These are phyloP conservation scores for Euclidia mi DNA, from an alignment of 2,888 invertebrate genomes.

Conservation along the genomic window DNA sequence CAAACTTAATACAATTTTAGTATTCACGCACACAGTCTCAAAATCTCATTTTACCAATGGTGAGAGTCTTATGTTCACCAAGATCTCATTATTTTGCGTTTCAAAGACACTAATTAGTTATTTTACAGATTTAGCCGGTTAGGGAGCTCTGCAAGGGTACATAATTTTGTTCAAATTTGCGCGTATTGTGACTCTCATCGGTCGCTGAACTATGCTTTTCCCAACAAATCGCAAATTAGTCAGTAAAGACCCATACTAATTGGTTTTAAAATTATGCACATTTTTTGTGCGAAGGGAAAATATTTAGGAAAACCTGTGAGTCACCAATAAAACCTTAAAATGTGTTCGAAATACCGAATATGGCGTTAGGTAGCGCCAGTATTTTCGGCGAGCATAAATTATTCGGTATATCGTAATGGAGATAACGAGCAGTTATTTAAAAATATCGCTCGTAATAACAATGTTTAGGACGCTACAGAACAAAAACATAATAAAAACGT, in stretches of 20 bases:
- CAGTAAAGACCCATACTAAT: not conserved
- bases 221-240: slow-evolving; percentile 1
- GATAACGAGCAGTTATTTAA: not conserved
- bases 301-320: slow-evolving; percentile 10
- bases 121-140: too few relatives aligned
- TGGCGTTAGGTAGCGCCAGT: not conserved
- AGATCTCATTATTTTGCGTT: too few relatives aligned
- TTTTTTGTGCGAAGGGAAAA: slow-evolving; percentile 5
- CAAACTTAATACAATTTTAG: too few relatives aligned
- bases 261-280: not conserved
- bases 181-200: too few relatives aligned
- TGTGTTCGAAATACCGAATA: slow-evolving; percentile 11
- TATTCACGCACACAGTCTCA: too few relatives aligned
- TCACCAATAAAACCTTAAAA: slow-evolving; percentile 12
- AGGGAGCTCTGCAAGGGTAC: too few relatives aligned
- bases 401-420: not conserved
- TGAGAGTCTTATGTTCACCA: too few relatives aligned
- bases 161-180: too few relatives aligned
- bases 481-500: too few relatives aligned
- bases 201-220: not conserved
- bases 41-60: too few relatives aligned
- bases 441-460: not conserved
- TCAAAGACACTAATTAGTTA: too few relatives aligned
- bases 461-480: too few relatives aligned
- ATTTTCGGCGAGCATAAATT: not conserved